phyloP scores from a whole-genome alignment of 2,888 invertebrate genomes.

The Bellardia pandia region DNA sequence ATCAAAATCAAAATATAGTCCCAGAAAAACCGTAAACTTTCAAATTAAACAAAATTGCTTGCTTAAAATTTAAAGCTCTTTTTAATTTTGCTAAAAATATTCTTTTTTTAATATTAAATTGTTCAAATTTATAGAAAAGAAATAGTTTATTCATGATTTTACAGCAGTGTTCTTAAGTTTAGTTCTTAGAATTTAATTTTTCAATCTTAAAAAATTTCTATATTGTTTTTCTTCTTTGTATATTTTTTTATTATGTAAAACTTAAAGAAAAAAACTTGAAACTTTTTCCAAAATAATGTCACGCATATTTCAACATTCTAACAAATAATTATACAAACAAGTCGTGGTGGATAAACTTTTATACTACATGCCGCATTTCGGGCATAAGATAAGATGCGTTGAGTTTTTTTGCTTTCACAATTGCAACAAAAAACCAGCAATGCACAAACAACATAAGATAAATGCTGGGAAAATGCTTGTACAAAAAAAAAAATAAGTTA shows the following conservation, averaged over 20 bases:
- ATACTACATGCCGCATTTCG: conserved; percentile 18
- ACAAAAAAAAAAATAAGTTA: conserved; percentile 45
- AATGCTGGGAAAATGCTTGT: neutral
- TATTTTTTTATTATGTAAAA: neutral
- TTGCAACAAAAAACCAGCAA: conserved; percentile 11
- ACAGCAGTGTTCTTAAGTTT: neutral
- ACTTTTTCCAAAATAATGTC: conserved; percentile 61
- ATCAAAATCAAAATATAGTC: no score
- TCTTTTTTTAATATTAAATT: no score
- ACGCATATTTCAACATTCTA: conserved; percentile 56
- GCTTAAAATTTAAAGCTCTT: no score
- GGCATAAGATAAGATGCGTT: conserved; percentile 16
- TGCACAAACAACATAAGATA: conserved; percentile 6
- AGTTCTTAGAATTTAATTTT: neutral
- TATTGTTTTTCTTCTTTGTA: neutral
- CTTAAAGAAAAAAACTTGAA: neutral
- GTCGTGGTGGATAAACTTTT: conserved; percentile 22
- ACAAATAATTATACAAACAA: conserved; percentile 60
- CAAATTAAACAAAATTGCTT: no score
- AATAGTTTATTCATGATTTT: no score
- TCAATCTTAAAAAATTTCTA: neutral
- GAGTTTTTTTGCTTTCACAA: neutral
- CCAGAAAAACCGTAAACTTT: no score
- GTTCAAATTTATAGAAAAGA: no score
- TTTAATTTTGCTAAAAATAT: no score